Conservation (phyloP, 2,797 vertebrate genomes). For the Acipenser oxyrinchus region DNA sequence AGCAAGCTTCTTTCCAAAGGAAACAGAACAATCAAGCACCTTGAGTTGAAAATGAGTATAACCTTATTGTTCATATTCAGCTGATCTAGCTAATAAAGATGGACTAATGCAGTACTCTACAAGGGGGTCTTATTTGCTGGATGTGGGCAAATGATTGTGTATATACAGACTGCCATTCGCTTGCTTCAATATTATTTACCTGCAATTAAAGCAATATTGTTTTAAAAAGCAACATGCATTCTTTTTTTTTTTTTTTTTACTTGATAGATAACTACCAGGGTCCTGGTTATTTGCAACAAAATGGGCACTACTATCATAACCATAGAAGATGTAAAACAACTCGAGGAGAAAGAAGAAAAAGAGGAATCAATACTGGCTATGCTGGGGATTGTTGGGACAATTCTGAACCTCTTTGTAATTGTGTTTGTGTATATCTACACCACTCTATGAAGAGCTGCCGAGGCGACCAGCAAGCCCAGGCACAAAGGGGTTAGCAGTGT, state of each 20-base stretch:
- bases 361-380: conserved; percentile 81
- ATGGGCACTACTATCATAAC: conserved; percentile 80
- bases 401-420: conserved; percentile 83
- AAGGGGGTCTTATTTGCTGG: background rate
- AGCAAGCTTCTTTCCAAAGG: no score
- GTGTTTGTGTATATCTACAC: conserved; percentile 85
- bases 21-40: no score
- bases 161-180: background rate
- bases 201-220: background rate
- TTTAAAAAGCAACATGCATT: conserved; percentile 14
- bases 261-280: conserved; percentile 61
- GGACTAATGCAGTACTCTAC: background rate
- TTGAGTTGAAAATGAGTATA: no score
- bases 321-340: conserved; percentile 68
- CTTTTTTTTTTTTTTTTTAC: conserved; percentile 38
- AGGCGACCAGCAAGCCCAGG: conserved; percentile 18
- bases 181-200: background rate
- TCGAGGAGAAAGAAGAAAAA: conserved; percentile 81
- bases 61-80: no score
- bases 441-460: conserved; percentile 59
- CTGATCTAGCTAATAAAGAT: background rate
- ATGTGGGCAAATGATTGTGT: background rate
- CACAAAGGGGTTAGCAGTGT: no score
- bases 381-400: conserved; percentile 78
- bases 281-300: conserved; percentile 31